Evolutionary conservation across 64 coral and sea anemone genomes (phyloP).

Genomic region (Dendrophyllia cribrosa): DNA sequence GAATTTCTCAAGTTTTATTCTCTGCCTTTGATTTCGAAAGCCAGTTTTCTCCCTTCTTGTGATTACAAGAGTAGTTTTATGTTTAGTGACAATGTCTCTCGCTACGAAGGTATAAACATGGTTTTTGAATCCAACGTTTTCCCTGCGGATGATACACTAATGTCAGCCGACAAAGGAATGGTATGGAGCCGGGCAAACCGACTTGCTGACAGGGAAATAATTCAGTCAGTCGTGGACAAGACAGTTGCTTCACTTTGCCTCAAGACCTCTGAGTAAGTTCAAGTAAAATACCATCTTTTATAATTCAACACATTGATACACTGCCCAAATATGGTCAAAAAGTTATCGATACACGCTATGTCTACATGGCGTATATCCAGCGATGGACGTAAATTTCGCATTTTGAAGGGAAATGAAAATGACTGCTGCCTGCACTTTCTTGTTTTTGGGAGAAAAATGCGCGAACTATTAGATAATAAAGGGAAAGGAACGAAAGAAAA

Average conservation of each 20-base stretch:
- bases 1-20: not conserved
- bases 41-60: not conserved
- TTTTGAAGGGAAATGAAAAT: no score
- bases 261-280: not conserved
- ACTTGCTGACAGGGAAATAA: not conserved
- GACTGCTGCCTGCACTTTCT: no score
- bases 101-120: not conserved
- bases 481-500: no score
- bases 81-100: not conserved
- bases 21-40: not conserved
- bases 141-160: not conserved
- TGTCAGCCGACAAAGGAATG: not conserved
- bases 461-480: no score
- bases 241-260: not conserved
- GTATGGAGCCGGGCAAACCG: not conserved
- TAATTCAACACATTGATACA: no score
- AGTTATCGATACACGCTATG: no score
- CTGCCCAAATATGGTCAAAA: no score
- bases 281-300: no score
- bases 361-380: no score
- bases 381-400: no score
- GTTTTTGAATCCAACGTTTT: slow-evolving; percentile 2
- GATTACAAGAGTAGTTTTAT: not conserved
- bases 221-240: slow-evolving; percentile 18
- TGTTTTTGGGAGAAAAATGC: no score